Conservation (phyloP, 1,140 invertebrate species). For the Hetaerina americana region DNA sequence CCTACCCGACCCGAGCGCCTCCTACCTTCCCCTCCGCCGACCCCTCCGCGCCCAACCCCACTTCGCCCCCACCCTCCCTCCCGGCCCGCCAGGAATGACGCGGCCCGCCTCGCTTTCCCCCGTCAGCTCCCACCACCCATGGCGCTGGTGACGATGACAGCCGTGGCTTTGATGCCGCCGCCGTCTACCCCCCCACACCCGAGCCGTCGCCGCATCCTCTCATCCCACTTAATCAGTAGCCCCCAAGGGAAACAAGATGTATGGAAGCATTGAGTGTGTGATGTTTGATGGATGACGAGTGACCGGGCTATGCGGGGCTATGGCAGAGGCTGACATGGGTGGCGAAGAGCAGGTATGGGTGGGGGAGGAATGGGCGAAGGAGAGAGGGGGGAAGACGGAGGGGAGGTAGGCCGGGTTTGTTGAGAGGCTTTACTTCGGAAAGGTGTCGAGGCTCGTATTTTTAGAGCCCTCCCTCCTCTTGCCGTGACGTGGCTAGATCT, state of each 20-base stretch:
- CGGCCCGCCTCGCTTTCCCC: conserved; percentile 18
- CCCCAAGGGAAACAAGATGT: conserved; percentile 10
- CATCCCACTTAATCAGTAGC: conserved; percentile 15
- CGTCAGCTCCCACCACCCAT: conserved; percentile 34
- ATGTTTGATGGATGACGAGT: conserved; percentile 12
- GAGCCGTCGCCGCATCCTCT: background rate
- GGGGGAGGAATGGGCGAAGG: conserved; percentile 10
- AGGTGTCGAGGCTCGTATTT: conserved; percentile 4
- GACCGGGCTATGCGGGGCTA: conserved; percentile 36
- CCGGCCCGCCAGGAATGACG: conserved; percentile 27
- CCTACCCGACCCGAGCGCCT: conserved; percentile 16
- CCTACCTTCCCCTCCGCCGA: conserved; percentile 10
- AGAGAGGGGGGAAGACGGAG: conserved; percentile 10
- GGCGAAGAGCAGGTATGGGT: conserved; percentile 29
- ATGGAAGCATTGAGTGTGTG: conserved; percentile 9
- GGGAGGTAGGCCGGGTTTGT: conserved; percentile 12
- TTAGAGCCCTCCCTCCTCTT: background rate
- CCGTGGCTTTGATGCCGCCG: conserved; percentile 23
- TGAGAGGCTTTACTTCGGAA: conserved; percentile 7
- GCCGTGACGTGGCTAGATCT: background rate
- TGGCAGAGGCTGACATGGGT: conserved; percentile 38
- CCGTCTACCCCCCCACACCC: background rate
- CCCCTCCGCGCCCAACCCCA: conserved; percentile 14
- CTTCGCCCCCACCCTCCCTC: conserved; percentile 10
- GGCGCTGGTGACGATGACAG: conserved; percentile 34